Base-by-base conservation (phyloP, 2,888 invertebrate species). In the Pollenia angustigena region DNA sequence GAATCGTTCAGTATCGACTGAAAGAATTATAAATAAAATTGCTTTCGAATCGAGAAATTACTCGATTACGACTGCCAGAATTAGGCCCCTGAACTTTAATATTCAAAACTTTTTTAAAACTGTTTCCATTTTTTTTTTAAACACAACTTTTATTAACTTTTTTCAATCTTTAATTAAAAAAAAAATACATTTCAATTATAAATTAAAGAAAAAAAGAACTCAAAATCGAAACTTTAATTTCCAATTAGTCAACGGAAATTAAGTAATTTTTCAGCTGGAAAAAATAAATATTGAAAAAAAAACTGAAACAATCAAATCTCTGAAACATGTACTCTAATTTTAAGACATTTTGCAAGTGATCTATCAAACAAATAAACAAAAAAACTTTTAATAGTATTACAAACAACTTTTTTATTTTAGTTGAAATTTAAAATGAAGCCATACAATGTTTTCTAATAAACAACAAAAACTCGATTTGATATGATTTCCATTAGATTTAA, bases 191-290 rank as follows among this genome's bases (percentile, higher is more conserved):
- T 50, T 52, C 44, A 44, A n/a, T 40, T 42, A 12, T 14, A 42
- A 48, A 68, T 68, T 32, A 42, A 52, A 32, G 52, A 23, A 42
- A 62, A 40, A 11, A 64, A 50, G 4, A 32, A 4, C 32, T 52
- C 64, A 62, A 46, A 56, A 69, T 18, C 16, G 44, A 79, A 78
- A 64, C 16, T 64, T 32, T 81, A 54, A 72, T 9, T 74, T 42
- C 32, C 68, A 85, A 80, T 86, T 80, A 86, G 71, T 71, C 83
- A 87, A 83, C 86, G 86, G 86, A 87, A 81, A 87, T 87, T 87
- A 87, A 87, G 80, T 81, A 81, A 81, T 82, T 85, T 82, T 82
- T 52, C 40, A 52, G 23, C 10, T 46, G 10, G 16, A 74, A 44
- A 48, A 10, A 60, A 68, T 6, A 23, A 23, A 23, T 69, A 60